A percentile compares a stretch with the other conserved stretches of the same genome.
Conservation (phyloP, 2,113 vertebrate species). For the Bettongia penicillata region DNA sequence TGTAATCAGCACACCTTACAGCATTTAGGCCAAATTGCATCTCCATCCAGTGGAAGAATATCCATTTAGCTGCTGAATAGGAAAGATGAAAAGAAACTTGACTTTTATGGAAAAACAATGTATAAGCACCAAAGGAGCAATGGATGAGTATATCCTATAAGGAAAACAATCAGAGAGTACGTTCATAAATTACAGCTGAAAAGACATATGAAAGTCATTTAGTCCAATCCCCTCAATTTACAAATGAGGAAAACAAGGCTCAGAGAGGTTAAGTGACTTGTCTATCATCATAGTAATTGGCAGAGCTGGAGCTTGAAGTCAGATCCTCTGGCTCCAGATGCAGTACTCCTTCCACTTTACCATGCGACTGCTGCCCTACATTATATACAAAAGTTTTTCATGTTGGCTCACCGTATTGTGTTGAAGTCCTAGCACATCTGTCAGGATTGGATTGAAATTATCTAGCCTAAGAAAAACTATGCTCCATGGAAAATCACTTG, state of each 20-base stretch:
- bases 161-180: not conserved
- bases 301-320: not conserved
- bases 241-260: not conserved
- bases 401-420: slow-evolving; percentile 8
- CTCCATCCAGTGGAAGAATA: slow-evolving; percentile 22
- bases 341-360: not conserved
- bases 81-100: slow-evolving; percentile 51
- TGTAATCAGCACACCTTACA: not conserved
- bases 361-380: not conserved
- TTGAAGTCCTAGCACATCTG: slow-evolving; percentile 23
- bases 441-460: slow-evolving; percentile 38
- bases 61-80: not conserved
- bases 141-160: not conserved
- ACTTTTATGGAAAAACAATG: slow-evolving; percentile 55
- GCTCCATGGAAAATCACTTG: slow-evolving; percentile 31
- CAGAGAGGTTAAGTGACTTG: not conserved
- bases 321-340: not conserved
- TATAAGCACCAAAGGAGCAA: slow-evolving; percentile 24
- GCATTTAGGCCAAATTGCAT: not conserved
- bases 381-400: slow-evolving; percentile 44
- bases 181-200: not conserved
- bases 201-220: not conserved
- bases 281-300: not conserved
- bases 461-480: slow-evolving; percentile 29
- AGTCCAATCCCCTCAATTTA: not conserved